These are phyloP conservation scores for Andricus grossulariae DNA, from an alignment of 1,140 invertebrate species.

Conservation along the genomic window DNA sequence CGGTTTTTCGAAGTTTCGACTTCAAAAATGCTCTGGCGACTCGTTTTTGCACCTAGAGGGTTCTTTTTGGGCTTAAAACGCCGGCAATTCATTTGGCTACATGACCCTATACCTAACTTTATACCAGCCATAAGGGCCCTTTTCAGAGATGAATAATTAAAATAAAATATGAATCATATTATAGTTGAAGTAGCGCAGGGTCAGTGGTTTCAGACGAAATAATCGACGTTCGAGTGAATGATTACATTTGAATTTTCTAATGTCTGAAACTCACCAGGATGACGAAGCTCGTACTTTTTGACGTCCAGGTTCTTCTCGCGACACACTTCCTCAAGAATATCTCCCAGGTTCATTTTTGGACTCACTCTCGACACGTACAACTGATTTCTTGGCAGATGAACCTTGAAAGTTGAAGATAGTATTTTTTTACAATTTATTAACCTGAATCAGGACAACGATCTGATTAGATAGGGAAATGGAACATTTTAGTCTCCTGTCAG, in stretches of 20 bases:
- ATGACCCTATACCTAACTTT: no score
- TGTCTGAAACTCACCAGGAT: constrained; percentile 79
- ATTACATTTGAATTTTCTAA: neutral
- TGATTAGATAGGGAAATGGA: no score
- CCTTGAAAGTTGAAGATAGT: constrained; percentile 59
- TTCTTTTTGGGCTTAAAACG: no score
- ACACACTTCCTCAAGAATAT: constrained; percentile 85
- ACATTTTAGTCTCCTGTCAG: no score
- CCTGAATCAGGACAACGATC: no score
- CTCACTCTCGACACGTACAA: constrained; percentile 86
- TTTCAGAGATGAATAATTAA: neutral
- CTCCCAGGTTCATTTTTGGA: constrained; percentile 80
- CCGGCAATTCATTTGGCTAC: no score
- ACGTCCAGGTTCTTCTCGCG: constrained; percentile 87
- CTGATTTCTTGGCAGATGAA: constrained; percentile 90
- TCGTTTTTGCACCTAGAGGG: no score
- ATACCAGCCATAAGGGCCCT: no score
- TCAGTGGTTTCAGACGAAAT: neutral
- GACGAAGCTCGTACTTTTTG: constrained; percentile 85
- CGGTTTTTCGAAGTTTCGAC: no score
- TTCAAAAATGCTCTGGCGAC: no score
- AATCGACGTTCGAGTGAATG: neutral
- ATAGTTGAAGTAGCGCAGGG: neutral
- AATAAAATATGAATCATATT: constrained; percentile 3
- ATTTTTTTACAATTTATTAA: no score